phyloP scores from a whole-genome alignment of 2,113 vertebrate genomes.

The Microcebus tavaratra region DNA sequence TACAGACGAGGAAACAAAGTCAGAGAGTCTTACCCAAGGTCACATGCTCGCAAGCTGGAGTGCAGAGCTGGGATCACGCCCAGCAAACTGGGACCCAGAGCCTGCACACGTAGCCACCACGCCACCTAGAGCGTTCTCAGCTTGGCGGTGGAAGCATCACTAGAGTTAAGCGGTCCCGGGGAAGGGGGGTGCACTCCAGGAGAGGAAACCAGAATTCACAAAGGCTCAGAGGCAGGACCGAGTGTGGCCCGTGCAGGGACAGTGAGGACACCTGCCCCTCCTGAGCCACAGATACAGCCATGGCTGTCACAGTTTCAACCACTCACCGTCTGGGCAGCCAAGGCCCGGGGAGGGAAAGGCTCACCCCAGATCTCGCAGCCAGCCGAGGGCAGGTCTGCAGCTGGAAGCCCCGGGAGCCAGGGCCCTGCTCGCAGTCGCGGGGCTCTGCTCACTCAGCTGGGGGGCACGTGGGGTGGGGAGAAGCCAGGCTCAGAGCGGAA shows the following conservation, averaged over 20 bases:
- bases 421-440: accelerated
- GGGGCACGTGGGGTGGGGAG: accelerated
- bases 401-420: not conserved
- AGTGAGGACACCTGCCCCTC: not conserved
- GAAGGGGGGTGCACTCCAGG: not conserved
- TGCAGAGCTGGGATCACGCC: not conserved
- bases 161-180: not conserved
- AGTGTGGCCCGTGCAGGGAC: not conserved
- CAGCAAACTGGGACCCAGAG: not conserved
- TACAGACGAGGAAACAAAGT: not conserved
- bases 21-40: not conserved
- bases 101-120: accelerated
- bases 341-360: not conserved
- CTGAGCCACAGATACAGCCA: not conserved
- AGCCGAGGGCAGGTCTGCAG: not conserved
- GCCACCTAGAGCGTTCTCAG: accelerated
- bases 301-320: too few species aligned
- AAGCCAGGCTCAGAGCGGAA: not conserved
- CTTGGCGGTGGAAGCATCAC: not conserved
- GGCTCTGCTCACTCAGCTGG: not conserved
- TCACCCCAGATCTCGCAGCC: accelerated
- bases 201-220: not conserved
- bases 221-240: not conserved
- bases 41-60: not conserved
- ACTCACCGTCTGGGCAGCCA: not conserved